These are phyloP conservation scores for Aspidiotus rigidus DNA, from an alignment of 2,888 invertebrate species.

Conservation along the genomic window DNA sequence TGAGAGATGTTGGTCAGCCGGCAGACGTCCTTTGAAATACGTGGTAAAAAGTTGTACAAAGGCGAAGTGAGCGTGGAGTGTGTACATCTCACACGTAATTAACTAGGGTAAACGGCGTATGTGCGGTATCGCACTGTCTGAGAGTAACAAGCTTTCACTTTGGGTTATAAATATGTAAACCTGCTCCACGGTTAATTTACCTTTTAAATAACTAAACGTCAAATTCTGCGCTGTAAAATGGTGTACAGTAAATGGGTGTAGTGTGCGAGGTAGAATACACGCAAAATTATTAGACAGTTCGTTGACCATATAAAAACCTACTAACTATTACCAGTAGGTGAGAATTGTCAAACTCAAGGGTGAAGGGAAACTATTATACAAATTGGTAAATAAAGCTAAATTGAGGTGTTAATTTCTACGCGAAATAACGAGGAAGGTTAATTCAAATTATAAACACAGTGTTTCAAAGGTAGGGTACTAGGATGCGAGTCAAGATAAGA, in stretches of 20 bases:
- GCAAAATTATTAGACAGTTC: neutral
- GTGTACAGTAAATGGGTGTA: neutral
- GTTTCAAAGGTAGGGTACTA: too few relatives aligned
- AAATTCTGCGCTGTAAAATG: slow-evolving; percentile 14
- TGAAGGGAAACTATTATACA: too few relatives aligned
- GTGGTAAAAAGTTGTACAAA: slow-evolving; percentile 6
- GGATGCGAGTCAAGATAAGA: too few relatives aligned
- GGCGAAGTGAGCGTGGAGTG: neutral
- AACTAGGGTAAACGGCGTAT: slow-evolving; percentile 17
- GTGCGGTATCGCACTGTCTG: slow-evolving; percentile 12
- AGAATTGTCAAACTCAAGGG: too few relatives aligned
- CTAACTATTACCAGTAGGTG: too few relatives aligned
- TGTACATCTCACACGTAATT: slow-evolving; percentile 26
- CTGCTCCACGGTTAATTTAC: slow-evolving; percentile 24
- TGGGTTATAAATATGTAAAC: slow-evolving; percentile 23
- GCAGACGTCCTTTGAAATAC: neutral
- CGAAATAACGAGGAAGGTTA: too few relatives aligned
- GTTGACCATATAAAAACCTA: too few relatives aligned
- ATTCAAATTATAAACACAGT: too few relatives aligned
- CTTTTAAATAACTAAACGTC: slow-evolving; percentile 16
- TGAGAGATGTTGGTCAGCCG: too few relatives aligned
- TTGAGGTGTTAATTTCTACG: too few relatives aligned
- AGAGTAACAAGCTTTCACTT: slow-evolving; percentile 27
- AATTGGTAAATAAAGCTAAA: too few relatives aligned
- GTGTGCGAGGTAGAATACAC: neutral